A percentile compares a stretch with the other conserved stretches of the same genome.
phyloP scores from a whole-genome alignment of 2,888 invertebrate species.

The Megastigmus dorsalis region DNA sequence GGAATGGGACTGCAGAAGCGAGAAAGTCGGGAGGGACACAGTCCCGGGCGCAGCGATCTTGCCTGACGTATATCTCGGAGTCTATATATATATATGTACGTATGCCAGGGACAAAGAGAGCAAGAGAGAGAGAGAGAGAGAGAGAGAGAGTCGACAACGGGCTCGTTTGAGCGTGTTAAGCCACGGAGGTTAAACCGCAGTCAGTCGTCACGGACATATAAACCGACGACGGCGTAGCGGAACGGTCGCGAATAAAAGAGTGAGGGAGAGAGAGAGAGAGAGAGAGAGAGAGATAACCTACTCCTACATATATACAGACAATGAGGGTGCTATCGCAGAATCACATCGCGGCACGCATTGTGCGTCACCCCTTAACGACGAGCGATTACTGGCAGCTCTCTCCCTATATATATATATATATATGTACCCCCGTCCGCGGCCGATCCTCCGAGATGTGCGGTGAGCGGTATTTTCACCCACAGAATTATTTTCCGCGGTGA shows the following conservation, averaged over 20 bases:
- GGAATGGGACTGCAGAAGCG: slow-evolving; percentile 1
- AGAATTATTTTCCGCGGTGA: slow-evolving; percentile 31
- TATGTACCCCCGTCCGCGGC: slow-evolving; percentile 57
- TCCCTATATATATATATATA: too few species aligned
- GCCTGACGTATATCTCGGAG: too few species aligned
- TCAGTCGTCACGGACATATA: slow-evolving; percentile 66
- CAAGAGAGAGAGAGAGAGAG: slow-evolving; percentile 1
- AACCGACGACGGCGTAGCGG: slow-evolving; percentile 51
- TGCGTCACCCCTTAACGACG: slow-evolving; percentile 67
- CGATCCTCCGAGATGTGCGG: slow-evolving; percentile 57
- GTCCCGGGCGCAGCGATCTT: too few species aligned
- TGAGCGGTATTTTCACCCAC: neutral
- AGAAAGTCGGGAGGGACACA: too few species aligned
- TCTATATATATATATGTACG: too few species aligned
- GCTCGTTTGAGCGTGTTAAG: slow-evolving; percentile 71
- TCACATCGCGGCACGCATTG: slow-evolving; percentile 71
- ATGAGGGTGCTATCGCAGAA: slow-evolving; percentile 70
- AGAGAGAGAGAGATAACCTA: slow-evolving; percentile 55
- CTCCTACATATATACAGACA: slow-evolving; percentile 62
- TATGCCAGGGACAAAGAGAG: too few species aligned
- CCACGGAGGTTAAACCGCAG: slow-evolving; percentile 69
- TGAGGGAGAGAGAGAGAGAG: slow-evolving; percentile 20
- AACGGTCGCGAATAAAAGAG: slow-evolving; percentile 43
- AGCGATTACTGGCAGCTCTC: slow-evolving; percentile 66
- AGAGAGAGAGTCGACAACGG: slow-evolving; percentile 64